Evolutionary conservation across 2,888 invertebrate species (phyloP).

Genomic region (Toxonevra muliebris): DNA sequence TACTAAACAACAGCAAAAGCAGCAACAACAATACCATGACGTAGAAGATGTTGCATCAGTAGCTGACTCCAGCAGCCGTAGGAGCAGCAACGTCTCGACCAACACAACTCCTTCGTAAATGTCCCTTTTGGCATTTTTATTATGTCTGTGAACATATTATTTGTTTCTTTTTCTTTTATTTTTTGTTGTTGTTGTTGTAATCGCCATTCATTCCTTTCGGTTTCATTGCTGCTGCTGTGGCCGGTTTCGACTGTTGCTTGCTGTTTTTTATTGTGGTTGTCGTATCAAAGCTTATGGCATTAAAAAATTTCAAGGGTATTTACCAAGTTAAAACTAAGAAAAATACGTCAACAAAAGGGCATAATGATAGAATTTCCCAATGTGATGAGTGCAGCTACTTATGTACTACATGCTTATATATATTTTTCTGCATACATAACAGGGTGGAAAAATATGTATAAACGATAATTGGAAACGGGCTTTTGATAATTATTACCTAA

Average conservation of each 20-base stretch:
- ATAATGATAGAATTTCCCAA: background rate
- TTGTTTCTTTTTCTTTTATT: slow-evolving; percentile 15
- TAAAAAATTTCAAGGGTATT: slow-evolving; percentile 33
- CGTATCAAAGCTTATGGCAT: slow-evolving; percentile 26
- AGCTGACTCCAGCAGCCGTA: background rate
- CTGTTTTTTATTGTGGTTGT: slow-evolving; percentile 33
- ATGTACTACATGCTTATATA: too few species aligned
- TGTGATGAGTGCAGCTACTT: too few species aligned
- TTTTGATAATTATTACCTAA: too few species aligned
- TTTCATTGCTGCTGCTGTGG: slow-evolving; percentile 22
- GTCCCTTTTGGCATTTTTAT: slow-evolving; percentile 48
- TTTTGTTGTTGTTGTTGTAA: slow-evolving; percentile 6
- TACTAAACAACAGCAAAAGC: slow-evolving; percentile 34
- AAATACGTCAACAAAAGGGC: slow-evolving; percentile 6
- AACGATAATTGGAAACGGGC: too few species aligned
- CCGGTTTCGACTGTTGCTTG: slow-evolving; percentile 24
- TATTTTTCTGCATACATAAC: too few species aligned
- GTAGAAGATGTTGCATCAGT: background rate
- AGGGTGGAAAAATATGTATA: too few species aligned
- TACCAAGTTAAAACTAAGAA: slow-evolving; percentile 22
- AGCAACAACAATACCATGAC: slow-evolving; percentile 16
- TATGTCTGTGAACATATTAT: slow-evolving; percentile 44
- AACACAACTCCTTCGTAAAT: slow-evolving; percentile 41
- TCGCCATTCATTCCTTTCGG: slow-evolving; percentile 13
- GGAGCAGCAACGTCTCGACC: slow-evolving; percentile 36